These are phyloP conservation scores for Bombyx huttoni DNA, from an alignment of 2,888 invertebrate species.

Conservation along the genomic window DNA sequence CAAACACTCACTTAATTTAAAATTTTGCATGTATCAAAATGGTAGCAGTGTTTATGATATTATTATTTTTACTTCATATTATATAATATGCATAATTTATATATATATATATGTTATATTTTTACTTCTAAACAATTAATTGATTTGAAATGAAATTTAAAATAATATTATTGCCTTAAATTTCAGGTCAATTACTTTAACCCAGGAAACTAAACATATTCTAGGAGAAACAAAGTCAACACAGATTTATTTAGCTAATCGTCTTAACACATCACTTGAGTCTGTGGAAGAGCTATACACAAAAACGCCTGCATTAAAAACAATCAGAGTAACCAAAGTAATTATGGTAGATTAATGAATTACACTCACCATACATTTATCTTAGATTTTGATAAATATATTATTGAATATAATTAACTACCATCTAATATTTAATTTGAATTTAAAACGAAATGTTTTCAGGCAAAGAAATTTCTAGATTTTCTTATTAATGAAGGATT, in stretches of 20 bases:
- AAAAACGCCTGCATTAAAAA: slow-evolving; percentile 65
- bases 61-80: no score
- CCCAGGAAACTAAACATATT: slow-evolving; percentile 53
- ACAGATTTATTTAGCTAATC: slow-evolving; percentile 65
- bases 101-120: no score
- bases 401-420: no score
- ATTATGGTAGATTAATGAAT: neutral
- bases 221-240: slow-evolving; percentile 63
- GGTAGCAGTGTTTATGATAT: no score
- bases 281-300: slow-evolving; percentile 59
- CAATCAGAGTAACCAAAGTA: slow-evolving; percentile 46
- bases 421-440: neutral
- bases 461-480: slow-evolving; percentile 74
- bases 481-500: slow-evolving; percentile 69
- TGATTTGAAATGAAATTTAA: neutral
- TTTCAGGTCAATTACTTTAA: slow-evolving; percentile 43
- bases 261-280: slow-evolving; percentile 55
- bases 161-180: neutral
- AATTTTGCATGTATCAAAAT: no score
- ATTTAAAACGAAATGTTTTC: slow-evolving; percentile 10
- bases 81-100: no score
- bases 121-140: no score
- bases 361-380: no score
- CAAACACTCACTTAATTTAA: no score
- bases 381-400: no score